phyloP scores from a whole-genome alignment of 2,113 vertebrate species.

The Dicentrarchus labrax region DNA sequence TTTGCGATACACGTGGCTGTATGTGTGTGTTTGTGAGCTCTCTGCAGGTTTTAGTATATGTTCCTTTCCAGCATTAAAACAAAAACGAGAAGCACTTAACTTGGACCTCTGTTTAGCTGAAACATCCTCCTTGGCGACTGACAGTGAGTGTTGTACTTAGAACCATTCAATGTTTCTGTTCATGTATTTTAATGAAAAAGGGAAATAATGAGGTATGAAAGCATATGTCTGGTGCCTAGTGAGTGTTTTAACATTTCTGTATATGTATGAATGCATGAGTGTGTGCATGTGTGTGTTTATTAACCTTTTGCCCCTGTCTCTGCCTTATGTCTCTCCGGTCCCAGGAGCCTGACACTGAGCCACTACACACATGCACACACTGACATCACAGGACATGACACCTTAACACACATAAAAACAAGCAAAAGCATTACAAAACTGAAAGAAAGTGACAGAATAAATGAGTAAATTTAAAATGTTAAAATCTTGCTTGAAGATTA shows the following conservation, averaged over 20 bases:
- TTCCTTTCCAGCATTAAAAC: conserved; percentile 10
- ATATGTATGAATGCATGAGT: conserved; percentile 4
- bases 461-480: not conserved
- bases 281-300: conserved; percentile 59
- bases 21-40: conserved; percentile 14
- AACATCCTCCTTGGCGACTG: conserved; percentile 9
- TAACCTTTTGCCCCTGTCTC: conserved; percentile 78
- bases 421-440: not conserved
- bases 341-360: conserved; percentile 59
- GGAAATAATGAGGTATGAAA: conserved; percentile 25
- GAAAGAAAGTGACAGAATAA: conserved; percentile 15
- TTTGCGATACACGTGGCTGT: conserved; percentile 33
- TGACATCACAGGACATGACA: conserved; percentile 58
- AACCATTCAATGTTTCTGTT: not conserved
- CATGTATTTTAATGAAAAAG: conserved; percentile 21
- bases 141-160: not conserved
- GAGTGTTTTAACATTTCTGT: conserved; percentile 44
- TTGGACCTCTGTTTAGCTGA: conserved; percentile 5
- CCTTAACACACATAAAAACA: not conserved
- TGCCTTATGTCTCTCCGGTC: conserved; percentile 74
- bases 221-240: conserved; percentile 31
- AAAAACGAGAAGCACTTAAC: not conserved
- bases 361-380: conserved; percentile 39
- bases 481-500: conserved; percentile 19
- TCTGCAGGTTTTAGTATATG: not conserved